Evolutionary conservation across 1,140 invertebrate genomes (phyloP), one percentile per base, ranked within the genome.

Genomic region (Trachymyrmex septentrionalis): DNA sequence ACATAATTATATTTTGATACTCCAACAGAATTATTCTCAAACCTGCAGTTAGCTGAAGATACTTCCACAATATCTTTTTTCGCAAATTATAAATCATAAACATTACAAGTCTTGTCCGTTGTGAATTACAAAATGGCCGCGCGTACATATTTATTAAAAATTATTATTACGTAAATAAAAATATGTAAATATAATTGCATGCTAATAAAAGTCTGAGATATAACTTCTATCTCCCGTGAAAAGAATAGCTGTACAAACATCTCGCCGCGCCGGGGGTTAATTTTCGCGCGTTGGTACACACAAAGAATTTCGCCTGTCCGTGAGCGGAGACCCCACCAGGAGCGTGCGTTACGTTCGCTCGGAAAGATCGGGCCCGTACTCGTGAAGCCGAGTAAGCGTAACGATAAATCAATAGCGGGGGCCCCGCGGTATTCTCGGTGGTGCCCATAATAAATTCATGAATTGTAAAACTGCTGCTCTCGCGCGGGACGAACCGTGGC

Each of bases 401-500:
- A 95, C 93, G 91, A 95, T 94, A 95, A 95, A 95, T 94, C 94
- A 95, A 95, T 94, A 93, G 93, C 92, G 73, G 90, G 87, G 92
- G 90, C 92, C 87, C 87, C 88, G 88, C 77, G 82, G 88, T 92
- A 93, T 92, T 84, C 91, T 91, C 93, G 89, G 88, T 88, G 90
- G 87, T 93, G 93, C 92, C 92, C 93, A 95, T 95, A 94, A 95
- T 95, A 95, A 95, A 95, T 95, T 95, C 94, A 94, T 94, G 94
- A 95, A 95, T 95, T 94, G 94, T 94, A 94, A 95, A 95, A 94
- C 92, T 92, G 92, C 90, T 94, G 93, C 90, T 93, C 93, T 93
- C 91, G 88, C 91, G 89, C 92, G 87, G 93, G 93, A 94, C 93
- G 93, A 94, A 95, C 94, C 94, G 92, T 95, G 94, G 94, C 93